These are phyloP conservation scores for Dunckerocampus dactyliophorus DNA, from an alignment of 2,113 vertebrate genomes.

Conservation along the genomic window DNA sequence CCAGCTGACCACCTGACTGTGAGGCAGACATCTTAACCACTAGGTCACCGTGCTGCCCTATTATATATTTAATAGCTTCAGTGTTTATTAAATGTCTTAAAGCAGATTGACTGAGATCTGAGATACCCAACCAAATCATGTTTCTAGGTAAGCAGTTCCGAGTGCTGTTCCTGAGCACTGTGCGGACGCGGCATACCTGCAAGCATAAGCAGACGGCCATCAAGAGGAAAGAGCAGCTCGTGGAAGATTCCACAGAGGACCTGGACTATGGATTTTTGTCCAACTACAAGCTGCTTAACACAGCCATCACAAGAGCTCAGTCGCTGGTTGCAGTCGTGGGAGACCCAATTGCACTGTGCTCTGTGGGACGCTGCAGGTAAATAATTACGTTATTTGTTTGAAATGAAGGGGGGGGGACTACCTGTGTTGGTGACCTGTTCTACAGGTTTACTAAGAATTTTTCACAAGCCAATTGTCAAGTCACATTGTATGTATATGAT, in stretches of 20 bases:
- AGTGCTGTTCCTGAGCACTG: constrained; percentile 97
- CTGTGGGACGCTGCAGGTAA: constrained; percentile 97
- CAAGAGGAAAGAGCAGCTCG: constrained; percentile 94
- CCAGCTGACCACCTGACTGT: too few relatives aligned
- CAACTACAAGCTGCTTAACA: constrained; percentile 98
- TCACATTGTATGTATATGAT: too few relatives aligned
- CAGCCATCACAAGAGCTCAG: constrained; percentile 96
- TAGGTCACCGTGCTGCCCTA: too few relatives aligned
- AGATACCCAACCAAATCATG: neutral
- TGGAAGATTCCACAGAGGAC: constrained; percentile 97
- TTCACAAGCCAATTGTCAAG: too few relatives aligned
- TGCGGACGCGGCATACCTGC: constrained; percentile 95
- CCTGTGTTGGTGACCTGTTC: too few relatives aligned
- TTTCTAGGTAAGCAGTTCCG: constrained; percentile 92
- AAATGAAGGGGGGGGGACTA: too few relatives aligned
- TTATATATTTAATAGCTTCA: neutral
- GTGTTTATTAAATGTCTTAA: neutral
- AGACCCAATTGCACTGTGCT: constrained; percentile 96
- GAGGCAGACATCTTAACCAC: too few relatives aligned
- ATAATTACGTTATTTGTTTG: neutral
- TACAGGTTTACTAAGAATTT: too few relatives aligned
- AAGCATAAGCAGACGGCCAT: constrained; percentile 98
- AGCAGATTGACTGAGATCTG: neutral
- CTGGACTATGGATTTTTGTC: constrained; percentile 98
- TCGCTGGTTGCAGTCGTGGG: constrained; percentile 97